Percentiles rank a stretch among this genome's conserved stretches.
Evolutionary conservation across 1,140 invertebrate species (phyloP).

Genomic region (Brachystomella parvula): DNA sequence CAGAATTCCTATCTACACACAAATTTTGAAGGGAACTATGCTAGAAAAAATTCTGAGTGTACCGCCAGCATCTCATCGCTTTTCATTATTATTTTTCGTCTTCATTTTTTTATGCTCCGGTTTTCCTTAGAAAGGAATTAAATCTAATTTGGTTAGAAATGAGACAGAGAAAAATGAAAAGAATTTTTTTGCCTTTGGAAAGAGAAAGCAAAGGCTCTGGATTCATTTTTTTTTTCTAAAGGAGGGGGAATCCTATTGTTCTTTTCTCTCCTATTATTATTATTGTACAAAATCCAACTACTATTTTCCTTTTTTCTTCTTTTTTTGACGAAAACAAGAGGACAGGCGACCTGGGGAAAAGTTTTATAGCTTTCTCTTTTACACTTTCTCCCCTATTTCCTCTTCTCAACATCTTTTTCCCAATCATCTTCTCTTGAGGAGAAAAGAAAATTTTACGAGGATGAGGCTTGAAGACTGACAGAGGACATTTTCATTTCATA

Average conservation of each 20-base stretch:
- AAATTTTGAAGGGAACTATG: background rate
- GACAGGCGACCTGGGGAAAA: background rate
- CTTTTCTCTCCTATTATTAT: background rate
- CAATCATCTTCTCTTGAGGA: background rate
- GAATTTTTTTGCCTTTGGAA: background rate
- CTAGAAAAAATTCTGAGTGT: background rate
- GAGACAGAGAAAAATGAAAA: constrained; percentile 1
- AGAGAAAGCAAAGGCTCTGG: background rate
- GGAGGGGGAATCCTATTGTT: background rate
- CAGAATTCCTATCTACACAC: background rate
- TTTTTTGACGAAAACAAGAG: background rate
- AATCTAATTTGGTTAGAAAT: constrained; percentile 1
- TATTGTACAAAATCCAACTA: background rate
- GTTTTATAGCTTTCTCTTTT: constrained; percentile 10
- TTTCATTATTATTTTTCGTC: too few relatives aligned
- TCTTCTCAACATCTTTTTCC: background rate
- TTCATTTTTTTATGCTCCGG: too few relatives aligned
- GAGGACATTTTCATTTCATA: background rate
- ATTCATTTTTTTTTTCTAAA: too few relatives aligned
- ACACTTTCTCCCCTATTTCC: background rate
- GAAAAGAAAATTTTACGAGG: background rate
- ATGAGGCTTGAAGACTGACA: background rate
- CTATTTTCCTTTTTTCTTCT: background rate
- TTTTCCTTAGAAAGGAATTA: background rate
- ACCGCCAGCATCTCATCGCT: too few relatives aligned